These are phyloP conservation scores for Iguana delicatissima DNA, from an alignment of 2,797 vertebrate genomes.

Conservation along the genomic window DNA sequence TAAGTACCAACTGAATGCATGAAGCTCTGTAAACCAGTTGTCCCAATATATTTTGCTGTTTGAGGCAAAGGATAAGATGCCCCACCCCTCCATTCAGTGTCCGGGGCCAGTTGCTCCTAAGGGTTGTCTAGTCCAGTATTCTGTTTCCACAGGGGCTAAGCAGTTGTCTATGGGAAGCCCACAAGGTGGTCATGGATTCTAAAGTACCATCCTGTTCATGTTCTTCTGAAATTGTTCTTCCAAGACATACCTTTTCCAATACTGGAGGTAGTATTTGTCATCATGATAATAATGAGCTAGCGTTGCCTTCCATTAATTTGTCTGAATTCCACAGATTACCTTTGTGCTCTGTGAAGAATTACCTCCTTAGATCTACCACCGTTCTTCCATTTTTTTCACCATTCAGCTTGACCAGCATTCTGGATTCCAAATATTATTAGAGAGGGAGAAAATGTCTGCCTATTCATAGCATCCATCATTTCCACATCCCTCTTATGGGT, in stretches of 20 bases:
- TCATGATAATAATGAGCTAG: not conserved
- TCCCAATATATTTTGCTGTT: not conserved
- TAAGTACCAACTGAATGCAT: not conserved
- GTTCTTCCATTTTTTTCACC: not conserved
- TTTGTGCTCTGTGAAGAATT: not conserved
- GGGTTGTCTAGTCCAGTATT: not conserved
- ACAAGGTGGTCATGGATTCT: not conserved
- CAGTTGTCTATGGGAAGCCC: not conserved
- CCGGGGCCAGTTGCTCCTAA: not conserved
- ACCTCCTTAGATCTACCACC: not conserved
- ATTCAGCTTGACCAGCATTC: not conserved
- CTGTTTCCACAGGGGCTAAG: not conserved
- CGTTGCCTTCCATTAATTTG: not conserved
- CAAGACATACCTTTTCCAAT: not conserved
- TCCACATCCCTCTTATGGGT: not conserved
- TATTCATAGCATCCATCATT: not conserved
- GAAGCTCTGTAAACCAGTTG: not conserved
- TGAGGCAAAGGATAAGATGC: not conserved
- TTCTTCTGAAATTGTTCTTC: not conserved
- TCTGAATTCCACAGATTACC: not conserved
- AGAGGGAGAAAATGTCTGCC: not conserved
- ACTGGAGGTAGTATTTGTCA: not conserved
- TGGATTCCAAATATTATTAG: not conserved
- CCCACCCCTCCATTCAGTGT: not conserved
- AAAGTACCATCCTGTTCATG: not conserved